These are phyloP conservation scores for Caradrina kadenii DNA, from an alignment of 2,888 invertebrate species.

Conservation along the genomic window DNA sequence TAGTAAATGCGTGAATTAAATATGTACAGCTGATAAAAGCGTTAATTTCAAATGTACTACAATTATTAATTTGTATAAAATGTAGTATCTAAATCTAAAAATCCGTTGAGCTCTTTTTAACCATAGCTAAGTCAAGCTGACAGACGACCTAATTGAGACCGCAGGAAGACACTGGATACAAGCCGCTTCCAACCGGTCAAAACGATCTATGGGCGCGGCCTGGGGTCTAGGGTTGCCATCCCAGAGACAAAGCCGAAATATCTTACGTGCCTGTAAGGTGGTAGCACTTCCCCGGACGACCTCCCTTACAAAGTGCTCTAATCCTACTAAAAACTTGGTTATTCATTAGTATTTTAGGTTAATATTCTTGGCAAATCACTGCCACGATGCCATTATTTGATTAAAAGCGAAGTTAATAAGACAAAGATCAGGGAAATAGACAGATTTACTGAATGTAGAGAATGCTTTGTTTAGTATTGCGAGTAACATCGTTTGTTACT, in stretches of 20 bases:
- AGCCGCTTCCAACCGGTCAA: too few species aligned
- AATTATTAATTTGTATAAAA: background rate
- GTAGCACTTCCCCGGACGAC: too few species aligned
- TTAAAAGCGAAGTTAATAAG: conserved; percentile 10
- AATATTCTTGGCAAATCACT: background rate
- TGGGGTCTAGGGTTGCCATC: too few species aligned
- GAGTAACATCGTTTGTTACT: conserved; percentile 42
- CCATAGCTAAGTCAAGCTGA: background rate
- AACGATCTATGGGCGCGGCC: too few species aligned
- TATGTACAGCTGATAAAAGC: conserved; percentile 31
- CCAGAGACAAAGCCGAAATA: too few species aligned
- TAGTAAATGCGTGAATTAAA: conserved; percentile 47
- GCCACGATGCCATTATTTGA: background rate
- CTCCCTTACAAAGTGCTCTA: too few species aligned
- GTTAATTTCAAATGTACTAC: conserved; percentile 11
- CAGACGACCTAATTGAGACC: too few species aligned
- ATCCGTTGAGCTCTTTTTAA: background rate
- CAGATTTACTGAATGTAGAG: conserved; percentile 5
- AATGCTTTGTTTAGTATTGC: conserved; percentile 41
- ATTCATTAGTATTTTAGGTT: too few species aligned
- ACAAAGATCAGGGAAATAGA: conserved; percentile 11
- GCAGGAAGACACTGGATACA: too few species aligned
- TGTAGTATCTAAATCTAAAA: background rate
- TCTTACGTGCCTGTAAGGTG: too few species aligned
- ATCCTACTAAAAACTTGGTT: too few species aligned